Conservation (phyloP, 2,888 invertebrate genomes). For the Lasioglossum morio region DNA sequence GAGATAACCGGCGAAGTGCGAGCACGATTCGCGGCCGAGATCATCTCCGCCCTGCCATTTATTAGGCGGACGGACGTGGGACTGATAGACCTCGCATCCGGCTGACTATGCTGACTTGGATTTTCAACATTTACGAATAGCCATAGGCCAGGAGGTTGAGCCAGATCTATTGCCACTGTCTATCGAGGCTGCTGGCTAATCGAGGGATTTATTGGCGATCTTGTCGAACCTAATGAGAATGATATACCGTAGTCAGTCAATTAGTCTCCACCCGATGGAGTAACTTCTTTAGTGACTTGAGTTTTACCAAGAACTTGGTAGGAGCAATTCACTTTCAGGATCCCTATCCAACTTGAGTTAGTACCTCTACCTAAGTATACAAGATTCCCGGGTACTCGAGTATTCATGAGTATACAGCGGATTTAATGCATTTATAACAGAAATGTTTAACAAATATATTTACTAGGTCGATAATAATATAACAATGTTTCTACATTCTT, state of each 20-base stretch:
- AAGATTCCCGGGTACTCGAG: too few relatives aligned
- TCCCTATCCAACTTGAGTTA: too few relatives aligned
- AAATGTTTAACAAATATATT: too few relatives aligned
- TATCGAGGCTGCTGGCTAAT: neutral
- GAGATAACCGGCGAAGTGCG: conserved; percentile 29
- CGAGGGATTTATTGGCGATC: neutral
- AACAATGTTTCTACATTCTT: too few relatives aligned
- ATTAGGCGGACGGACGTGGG: neutral
- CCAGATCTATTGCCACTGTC: conserved; percentile 7
- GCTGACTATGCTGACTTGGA: neutral
- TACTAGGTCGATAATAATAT: too few relatives aligned
- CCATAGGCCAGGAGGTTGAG: neutral
- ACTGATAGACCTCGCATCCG: conserved; percentile 24
- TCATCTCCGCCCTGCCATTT: conserved; percentile 21
- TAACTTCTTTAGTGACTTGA: neutral
- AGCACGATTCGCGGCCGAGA: conserved; percentile 27
- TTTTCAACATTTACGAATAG: conserved; percentile 19
- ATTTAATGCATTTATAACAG: too few relatives aligned
- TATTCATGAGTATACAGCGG: too few relatives aligned
- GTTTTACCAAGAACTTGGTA: neutral
- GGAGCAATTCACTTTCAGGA: too few relatives aligned
- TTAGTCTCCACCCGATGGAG: neutral
- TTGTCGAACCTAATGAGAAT: neutral
- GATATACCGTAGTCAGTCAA: neutral
- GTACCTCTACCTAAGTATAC: too few relatives aligned